Conservation (phyloP, 2,113 vertebrate genomes). For the Acanthisitta chloris region DNA sequence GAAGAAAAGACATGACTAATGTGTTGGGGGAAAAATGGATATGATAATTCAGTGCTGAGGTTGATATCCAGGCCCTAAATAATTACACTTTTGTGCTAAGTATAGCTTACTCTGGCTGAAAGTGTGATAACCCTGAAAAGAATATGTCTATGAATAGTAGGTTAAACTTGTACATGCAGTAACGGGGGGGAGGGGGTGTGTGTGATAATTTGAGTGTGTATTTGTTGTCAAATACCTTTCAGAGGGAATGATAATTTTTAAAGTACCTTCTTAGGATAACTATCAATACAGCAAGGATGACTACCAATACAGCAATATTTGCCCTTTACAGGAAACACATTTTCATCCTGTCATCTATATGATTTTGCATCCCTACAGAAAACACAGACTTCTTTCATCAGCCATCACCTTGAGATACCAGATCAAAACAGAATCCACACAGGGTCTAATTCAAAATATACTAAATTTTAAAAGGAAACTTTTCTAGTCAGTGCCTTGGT, state of each 20-base stretch:
- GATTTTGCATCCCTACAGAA: neutral
- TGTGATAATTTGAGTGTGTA: neutral
- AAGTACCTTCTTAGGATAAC: neutral
- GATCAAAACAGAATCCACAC: neutral
- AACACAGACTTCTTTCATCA: neutral
- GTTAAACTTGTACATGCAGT: neutral
- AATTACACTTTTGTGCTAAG: neutral
- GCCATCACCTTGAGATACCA: neutral
- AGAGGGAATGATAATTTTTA: neutral
- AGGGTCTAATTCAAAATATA: neutral
- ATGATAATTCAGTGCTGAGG: neutral
- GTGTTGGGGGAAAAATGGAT: accelerated
- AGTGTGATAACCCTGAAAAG: neutral
- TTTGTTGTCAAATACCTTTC: neutral
- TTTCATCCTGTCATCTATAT: neutral
- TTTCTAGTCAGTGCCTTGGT: neutral
- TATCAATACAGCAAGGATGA: neutral
- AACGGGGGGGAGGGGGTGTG: accelerated
- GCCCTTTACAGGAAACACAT: neutral
- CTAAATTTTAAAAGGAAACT: neutral
- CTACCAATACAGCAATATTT: neutral
- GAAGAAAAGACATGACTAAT: neutral
- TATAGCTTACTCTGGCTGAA: neutral
- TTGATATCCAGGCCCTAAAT: neutral
- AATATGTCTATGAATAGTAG: neutral